Percentiles rank a stretch among this genome's conserved stretches.
phyloP scores from a whole-genome alignment of 2,797 vertebrate species.

The Pantherophis vulpinus region DNA sequence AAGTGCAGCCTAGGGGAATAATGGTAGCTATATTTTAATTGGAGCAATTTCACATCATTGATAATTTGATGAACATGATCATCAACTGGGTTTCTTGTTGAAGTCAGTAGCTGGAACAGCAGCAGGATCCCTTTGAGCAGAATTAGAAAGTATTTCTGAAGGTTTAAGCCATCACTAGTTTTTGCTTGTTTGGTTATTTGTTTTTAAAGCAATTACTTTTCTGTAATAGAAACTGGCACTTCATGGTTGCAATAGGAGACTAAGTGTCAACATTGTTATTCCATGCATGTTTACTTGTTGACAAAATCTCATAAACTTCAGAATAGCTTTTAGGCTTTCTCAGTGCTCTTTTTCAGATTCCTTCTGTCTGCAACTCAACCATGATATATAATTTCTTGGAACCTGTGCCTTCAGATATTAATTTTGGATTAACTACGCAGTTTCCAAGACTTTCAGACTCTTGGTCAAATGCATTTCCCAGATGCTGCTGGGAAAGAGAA shows the following conservation, averaged over 20 bases:
- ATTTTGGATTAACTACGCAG: background rate
- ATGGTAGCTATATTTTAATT: conserved; percentile 44
- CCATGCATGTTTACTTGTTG: conserved; percentile 9
- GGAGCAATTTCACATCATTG: conserved; percentile 44
- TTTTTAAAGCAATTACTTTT: conserved; percentile 21
- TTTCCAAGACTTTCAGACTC: background rate
- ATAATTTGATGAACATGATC: conserved; percentile 30
- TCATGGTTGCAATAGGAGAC: conserved; percentile 5
- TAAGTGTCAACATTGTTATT: background rate
- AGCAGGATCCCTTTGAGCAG: conserved; percentile 28
- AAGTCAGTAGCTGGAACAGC: conserved; percentile 10
- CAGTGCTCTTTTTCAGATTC: background rate
- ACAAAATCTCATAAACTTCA: conserved; percentile 5
- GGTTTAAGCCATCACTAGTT: background rate
- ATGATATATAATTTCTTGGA: background rate
- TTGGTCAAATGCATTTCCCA: background rate
- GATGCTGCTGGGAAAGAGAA: background rate
- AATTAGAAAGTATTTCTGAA: conserved; percentile 7
- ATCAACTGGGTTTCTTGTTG: conserved; percentile 23
- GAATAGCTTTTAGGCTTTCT: conserved; percentile 1
- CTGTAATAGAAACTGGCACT: background rate
- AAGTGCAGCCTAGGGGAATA: conserved; percentile 44
- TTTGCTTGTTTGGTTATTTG: conserved; percentile 30
- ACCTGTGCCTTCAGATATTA: background rate
- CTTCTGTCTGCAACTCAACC: background rate